phyloP scores from a whole-genome alignment of 2,888 invertebrate species.

The Abrostola tripartita region DNA sequence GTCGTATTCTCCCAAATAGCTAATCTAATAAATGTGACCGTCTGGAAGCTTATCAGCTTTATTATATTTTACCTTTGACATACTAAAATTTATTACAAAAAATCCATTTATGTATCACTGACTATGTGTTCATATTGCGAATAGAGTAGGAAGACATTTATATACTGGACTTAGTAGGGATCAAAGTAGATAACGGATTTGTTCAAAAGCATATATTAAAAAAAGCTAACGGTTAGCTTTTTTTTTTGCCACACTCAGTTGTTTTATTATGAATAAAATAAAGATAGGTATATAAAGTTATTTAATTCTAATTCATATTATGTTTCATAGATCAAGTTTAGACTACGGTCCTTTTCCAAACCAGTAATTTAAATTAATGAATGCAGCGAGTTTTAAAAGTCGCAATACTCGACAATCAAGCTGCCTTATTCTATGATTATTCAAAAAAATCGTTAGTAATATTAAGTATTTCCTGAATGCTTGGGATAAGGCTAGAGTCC shows the following conservation, averaged over 20 bases:
- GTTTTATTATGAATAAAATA: not conserved
- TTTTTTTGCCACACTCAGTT: too few species aligned
- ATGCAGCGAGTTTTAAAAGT: constrained; percentile 3
- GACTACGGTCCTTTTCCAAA: not conserved
- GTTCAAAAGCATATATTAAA: too few species aligned
- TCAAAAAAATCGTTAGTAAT: constrained; percentile 61
- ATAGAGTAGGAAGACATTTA: too few species aligned
- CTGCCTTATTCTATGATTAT: not conserved
- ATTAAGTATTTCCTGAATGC: constrained; percentile 62
- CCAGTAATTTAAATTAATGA: constrained; percentile 1
- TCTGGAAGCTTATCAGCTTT: not conserved
- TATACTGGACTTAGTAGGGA: too few species aligned
- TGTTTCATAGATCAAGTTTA: not conserved
- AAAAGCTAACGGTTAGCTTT: too few species aligned
- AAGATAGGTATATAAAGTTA: not conserved
- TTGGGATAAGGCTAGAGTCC: constrained; percentile 59
- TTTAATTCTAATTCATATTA: not conserved
- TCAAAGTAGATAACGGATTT: too few species aligned
- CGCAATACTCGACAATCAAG: constrained; percentile 1
- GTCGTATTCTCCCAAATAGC: constrained; percentile 1
- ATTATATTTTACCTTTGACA: not conserved
- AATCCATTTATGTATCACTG: too few species aligned
- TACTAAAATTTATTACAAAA: not conserved
- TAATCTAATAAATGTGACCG: constrained; percentile 1
- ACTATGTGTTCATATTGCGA: too few species aligned